phyloP scores from a whole-genome alignment of 2,113 vertebrate genomes.

The Ptyas mucosa region DNA sequence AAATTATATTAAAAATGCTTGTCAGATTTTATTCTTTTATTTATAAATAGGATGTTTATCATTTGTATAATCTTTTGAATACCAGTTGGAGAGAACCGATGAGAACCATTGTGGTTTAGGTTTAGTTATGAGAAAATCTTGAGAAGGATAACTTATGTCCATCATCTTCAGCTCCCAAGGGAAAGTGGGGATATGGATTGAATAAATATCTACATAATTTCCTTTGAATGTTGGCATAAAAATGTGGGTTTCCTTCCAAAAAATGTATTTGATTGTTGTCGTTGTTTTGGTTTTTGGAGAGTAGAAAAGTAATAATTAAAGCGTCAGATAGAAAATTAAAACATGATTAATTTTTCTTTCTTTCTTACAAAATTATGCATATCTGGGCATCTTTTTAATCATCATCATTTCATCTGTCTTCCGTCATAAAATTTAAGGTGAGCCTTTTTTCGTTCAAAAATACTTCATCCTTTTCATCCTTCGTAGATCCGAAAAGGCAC shows the following conservation, averaged over 20 bases:
- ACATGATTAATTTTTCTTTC: not conserved
- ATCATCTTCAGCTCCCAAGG: not conserved
- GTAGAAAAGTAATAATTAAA: not conserved
- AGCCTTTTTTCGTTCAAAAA: conserved; percentile 8
- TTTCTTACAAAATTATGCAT: not conserved
- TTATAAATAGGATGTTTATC: not conserved
- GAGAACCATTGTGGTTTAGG: not conserved
- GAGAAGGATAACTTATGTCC: not conserved
- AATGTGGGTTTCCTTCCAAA: not conserved
- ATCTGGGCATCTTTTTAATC: not conserved
- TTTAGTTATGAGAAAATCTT: not conserved
- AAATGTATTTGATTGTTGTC: not conserved
- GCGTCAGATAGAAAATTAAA: not conserved
- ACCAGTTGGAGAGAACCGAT: not conserved
- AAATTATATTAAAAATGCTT: not conserved
- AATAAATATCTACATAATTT: not conserved
- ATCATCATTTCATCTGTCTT: not conserved
- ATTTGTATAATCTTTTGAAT: not conserved
- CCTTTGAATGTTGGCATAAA: not conserved
- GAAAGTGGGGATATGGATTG: not conserved
- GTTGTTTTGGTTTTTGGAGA: not conserved
- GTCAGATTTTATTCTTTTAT: not conserved
- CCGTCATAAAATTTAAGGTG: not conserved
- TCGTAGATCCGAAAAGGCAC: not conserved
- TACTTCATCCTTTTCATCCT: not conserved